Base-by-base conservation (phyloP, 1,140 invertebrate genomes). In the Bacillus rossius region DNA sequence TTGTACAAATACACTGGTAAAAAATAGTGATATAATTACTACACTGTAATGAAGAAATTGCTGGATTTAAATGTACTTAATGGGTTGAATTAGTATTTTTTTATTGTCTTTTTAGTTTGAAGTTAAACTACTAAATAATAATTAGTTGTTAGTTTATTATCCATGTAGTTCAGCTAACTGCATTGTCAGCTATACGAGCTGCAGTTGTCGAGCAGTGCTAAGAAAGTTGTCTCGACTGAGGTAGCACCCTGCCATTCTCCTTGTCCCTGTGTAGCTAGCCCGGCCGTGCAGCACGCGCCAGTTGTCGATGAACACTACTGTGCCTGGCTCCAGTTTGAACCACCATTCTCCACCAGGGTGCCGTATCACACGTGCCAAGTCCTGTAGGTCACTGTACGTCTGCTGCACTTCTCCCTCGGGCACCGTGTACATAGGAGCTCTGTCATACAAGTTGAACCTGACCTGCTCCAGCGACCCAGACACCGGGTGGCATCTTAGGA, bases 231-330 rank as follows among this genome's bases (percentile, higher is more conserved):
- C 62, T 17, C 66, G 50, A 4, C 62, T 53, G 16, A 86, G 75
- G 67, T 86, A 86, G 29, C 79, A 77, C 2, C 84, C 84, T 41
- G 74, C 71, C 42, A 87, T 71, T 2, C 75, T 73, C 22, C 84
- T 71, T 14, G 68, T 67, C 4, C 84, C 86, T 1, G 79, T 79
- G 70, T 87, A 90, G 0, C 71, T 77, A 23, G 77, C 76, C 49
- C 88, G 75, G 0, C 87, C 87, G 67, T 91, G 88, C 2, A 89
- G 69, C 1, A 89, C 75, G 45, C 89, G 75, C 79, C 85, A 89
- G 71, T 91, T 91, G 64, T 91, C 87, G 52, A 89, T 81, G 42
- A 86, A 79, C 37, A 89, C 71, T 1, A 89, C 79, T 29, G 73
- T 80, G 60, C 85, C 86, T 34, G 86, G 85, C 19, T 66, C 65